Evolutionary conservation across 23 tunicate genomes (phyloP).

Genomic region (Oikopleura albicans): DNA sequence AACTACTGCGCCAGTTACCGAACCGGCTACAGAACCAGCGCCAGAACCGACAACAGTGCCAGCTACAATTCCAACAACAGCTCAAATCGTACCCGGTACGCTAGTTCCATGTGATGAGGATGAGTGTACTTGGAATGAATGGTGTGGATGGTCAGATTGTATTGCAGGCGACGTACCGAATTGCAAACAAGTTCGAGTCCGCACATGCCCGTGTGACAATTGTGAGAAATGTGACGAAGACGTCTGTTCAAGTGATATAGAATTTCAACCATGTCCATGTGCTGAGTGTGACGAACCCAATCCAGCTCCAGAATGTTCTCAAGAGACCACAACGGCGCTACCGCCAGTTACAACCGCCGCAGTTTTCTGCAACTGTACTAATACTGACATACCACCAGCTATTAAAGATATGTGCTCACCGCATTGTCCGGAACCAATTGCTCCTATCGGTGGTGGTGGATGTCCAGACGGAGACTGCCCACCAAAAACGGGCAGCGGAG

Average conservation of each 20-base stretch:
- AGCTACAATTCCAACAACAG: neutral
- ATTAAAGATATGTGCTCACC: neutral
- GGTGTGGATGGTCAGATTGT: slow-evolving; percentile 16
- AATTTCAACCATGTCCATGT: neutral
- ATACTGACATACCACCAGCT: neutral
- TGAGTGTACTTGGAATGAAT: slow-evolving; percentile 2
- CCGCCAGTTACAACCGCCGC: neutral
- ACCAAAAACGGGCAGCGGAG: no score
- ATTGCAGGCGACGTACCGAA: neutral
- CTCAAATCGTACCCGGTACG: neutral
- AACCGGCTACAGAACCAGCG: no score
- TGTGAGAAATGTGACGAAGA: neutral
- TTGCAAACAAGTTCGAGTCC: neutral
- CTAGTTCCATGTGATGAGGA: neutral
- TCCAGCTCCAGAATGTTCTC: neutral
- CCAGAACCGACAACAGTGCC: neutral
- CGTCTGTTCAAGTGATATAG: no score
- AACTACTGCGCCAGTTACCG: no score
- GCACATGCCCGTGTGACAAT: neutral
- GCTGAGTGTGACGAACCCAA: neutral
- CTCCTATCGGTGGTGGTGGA: neutral
- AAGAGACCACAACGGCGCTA: neutral
- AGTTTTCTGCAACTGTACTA: neutral
- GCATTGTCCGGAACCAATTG: neutral
- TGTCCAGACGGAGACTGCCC: neutral